Evolutionary conservation across 2,888 invertebrate genomes (phyloP).

Genomic region (Noctua janthina): DNA sequence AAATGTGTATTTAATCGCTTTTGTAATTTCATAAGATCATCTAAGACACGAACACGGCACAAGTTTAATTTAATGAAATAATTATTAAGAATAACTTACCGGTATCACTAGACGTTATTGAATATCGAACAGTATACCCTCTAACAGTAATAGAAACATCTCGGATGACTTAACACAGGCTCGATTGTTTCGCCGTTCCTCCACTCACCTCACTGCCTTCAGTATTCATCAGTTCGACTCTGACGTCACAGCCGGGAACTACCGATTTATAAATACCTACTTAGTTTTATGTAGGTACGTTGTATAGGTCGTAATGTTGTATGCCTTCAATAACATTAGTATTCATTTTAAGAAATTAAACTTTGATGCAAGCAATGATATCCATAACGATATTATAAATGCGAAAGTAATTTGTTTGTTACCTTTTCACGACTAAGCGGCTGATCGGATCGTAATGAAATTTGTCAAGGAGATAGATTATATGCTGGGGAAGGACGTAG

Average conservation of each 20-base stretch:
- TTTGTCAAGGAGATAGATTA: too few species aligned
- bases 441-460: too few species aligned
- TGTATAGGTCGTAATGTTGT: background rate
- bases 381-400: too few species aligned
- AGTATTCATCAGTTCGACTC: conserved; percentile 19
- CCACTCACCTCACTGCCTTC: conserved; percentile 35
- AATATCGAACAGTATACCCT: background rate
- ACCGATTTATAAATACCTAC: background rate
- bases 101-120: background rate
- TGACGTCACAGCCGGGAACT: conserved; percentile 47
- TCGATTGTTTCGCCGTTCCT: conserved; percentile 15
- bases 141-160: conserved; percentile 21
- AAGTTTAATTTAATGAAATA: background rate
- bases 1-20: background rate
- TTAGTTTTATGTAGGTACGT: background rate
- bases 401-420: too few species aligned
- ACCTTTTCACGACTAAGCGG: too few species aligned
- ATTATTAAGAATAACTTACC: conserved; percentile 11
- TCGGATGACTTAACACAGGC: conserved; percentile 53
- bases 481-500: too few species aligned
- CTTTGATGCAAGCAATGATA: background rate
- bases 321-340: background rate
- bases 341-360: background rate
- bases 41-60: background rate
- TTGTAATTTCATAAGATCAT: background rate